Evolutionary conservation across 2,888 invertebrate species (phyloP).

Genomic region (Pollenia amentaria): DNA sequence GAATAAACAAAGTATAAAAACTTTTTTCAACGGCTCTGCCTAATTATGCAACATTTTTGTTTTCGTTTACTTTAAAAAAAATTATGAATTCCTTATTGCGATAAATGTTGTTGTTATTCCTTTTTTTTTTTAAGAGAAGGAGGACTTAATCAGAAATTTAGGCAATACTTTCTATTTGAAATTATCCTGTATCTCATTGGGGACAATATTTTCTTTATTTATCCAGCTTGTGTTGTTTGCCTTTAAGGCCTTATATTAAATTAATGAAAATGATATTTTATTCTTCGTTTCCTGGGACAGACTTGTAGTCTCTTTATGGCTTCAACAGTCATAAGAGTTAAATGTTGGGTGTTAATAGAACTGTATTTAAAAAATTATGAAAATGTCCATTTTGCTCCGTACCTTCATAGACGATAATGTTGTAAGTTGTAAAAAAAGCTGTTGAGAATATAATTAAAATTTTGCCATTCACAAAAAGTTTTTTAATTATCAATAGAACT

Average conservation of each 20-base stretch:
- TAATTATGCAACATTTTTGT: conserved; percentile 75
- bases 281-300: conserved; percentile 5
- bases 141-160: conserved; percentile 57
- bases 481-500: conserved; percentile 68
- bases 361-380: conserved; percentile 76
- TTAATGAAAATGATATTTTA: conserved; percentile 79
- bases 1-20: conserved; percentile 23
- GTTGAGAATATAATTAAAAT: conserved; percentile 73
- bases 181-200: conserved; percentile 73
- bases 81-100: conserved; percentile 55
- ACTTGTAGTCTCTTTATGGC: conserved; percentile 15
- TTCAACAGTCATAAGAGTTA: conserved; percentile 47
- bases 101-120: conserved; percentile 24
- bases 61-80: conserved; percentile 47
- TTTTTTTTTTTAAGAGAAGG: neutral
- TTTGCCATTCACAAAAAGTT: conserved; percentile 61
- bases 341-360: conserved; percentile 72
- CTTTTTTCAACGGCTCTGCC: conserved; percentile 64
- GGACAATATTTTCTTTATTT: conserved; percentile 71
- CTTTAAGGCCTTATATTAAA: conserved; percentile 78
- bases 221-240: conserved; percentile 43
- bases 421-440: conserved; percentile 40
- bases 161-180: conserved; percentile 31
- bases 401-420: conserved; percentile 31
- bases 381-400: conserved; percentile 72